Percentiles rank a stretch among this genome's conserved stretches.
Conservation (phyloP, 2,888 invertebrate species). For the Tubiluchus corallicola region DNA sequence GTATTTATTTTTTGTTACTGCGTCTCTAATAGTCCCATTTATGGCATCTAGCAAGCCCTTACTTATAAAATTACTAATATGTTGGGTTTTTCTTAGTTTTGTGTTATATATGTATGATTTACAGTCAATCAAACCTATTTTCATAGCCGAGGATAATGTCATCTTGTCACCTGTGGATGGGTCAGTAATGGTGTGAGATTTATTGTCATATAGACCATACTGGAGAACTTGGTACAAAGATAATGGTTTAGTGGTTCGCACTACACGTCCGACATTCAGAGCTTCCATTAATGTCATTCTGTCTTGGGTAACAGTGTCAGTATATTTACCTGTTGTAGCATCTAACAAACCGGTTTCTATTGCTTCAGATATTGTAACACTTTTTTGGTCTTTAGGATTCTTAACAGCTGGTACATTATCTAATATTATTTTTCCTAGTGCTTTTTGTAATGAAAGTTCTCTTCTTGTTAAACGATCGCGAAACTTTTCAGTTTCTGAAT, state of each 20-base stretch:
- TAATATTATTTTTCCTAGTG: too few species aligned
- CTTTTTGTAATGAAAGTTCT: too few species aligned
- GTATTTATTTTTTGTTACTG: constrained; percentile 50
- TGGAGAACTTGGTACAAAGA: constrained; percentile 56
- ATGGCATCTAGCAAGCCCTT: background rate
- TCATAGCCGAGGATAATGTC: background rate
- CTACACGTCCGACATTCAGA: constrained; percentile 41
- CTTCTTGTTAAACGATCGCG: too few species aligned
- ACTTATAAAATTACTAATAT: background rate
- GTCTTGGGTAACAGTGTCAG: background rate
- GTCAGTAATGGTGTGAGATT: constrained; percentile 48
- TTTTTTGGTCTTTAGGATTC: background rate
- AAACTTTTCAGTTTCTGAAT: too few species aligned
- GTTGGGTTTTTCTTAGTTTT: background rate
- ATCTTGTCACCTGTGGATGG: constrained; percentile 42
- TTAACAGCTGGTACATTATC: background rate
- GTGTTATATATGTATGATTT: background rate
- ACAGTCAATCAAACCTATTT: background rate
- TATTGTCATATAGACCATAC: constrained; percentile 54
- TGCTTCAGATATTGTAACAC: background rate
- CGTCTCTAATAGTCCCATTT: background rate
- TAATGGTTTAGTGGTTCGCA: constrained; percentile 47
- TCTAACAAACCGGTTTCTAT: background rate
- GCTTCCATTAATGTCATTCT: constrained; percentile 2
- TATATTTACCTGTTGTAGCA: background rate